Evolutionary conservation across 2,113 vertebrate genomes (phyloP), one percentile per base, ranked within the genome.

Genomic region (Hiodon tergisus): DNA sequence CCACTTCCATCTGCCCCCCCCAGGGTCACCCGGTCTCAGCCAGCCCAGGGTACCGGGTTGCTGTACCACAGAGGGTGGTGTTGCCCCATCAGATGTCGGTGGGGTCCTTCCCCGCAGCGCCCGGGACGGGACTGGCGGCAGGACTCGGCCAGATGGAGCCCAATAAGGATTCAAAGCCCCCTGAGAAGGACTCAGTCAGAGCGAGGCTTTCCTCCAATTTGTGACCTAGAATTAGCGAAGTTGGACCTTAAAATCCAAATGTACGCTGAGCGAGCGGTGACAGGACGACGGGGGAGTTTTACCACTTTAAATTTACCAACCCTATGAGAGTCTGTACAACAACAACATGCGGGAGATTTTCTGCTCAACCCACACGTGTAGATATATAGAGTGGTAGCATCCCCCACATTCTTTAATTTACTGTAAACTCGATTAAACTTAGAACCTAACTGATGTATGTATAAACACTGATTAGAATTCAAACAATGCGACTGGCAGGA

Each of bases 191-290:
- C 94, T 90, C 93, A 6, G 89, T 93, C 83, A 94, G 94, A 91
- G 94, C 94, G 77, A 90, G 94, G 90, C 93, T 98, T 76, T 95
- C 96, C 77, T 97, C 96, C 90, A 97, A 97, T 87, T 96, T 98
- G 94, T 98, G 96, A 98, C 95, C 93, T 88, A 83, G 14, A 74
- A 31, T 31, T 31, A 1, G 63, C 31, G 55, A 6, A 5, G 9
- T n/a, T 7, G 10, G 6, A 55, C 14, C 53, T 5, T 53, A 84
- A 78, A 82, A 83, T 83, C 79, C 81, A 65, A 81, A 75, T 77
- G 86, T 87, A 83, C 81, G 86, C 84, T 66, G 62, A 2, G 47
- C 75, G 67, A 58, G 50, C 60, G 71, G 60, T 57, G 55, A 46
- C 55, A 57, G 58, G 48, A 60, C 31, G 48, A 50, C 52, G 80